These are phyloP conservation scores for Pteronotus mesoamericanus DNA, from an alignment of 2,797 vertebrate genomes.

Conservation along the genomic window DNA sequence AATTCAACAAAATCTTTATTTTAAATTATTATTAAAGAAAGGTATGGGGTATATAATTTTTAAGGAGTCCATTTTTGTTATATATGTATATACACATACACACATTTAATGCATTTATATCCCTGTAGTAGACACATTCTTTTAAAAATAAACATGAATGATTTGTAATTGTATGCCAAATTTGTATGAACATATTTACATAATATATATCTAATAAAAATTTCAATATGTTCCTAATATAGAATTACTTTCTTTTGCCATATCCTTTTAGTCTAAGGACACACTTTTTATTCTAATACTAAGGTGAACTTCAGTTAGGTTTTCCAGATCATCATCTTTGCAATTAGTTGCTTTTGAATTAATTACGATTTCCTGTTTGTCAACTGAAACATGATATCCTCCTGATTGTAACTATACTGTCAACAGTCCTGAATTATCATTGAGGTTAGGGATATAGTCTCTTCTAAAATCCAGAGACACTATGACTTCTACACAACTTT, in stretches of 20 bases:
- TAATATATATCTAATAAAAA: neutral
- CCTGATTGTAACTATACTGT: neutral
- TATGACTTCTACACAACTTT: neutral
- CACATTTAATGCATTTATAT: neutral
- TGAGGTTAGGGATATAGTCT: rapidly evolving
- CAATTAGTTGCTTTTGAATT: neutral
- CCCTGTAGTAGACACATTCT: neutral
- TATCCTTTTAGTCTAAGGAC: neutral
- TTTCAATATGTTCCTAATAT: neutral
- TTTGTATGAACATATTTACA: neutral
- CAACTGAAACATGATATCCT: neutral
- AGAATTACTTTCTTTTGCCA: neutral
- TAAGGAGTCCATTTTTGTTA: neutral
- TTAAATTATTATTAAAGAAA: neutral
- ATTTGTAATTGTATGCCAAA: neutral
- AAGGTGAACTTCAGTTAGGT: neutral
- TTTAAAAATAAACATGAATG: neutral
- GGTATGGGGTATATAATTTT: neutral
- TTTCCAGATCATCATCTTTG: neutral
- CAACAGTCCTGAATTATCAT: neutral
- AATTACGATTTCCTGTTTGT: neutral
- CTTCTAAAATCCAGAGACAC: neutral
- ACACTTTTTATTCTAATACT: neutral
- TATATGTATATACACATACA: neutral
- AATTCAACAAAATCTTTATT: neutral